Percentiles rank a stretch among this genome's conserved stretches.
These are phyloP conservation scores for Phataginus tetradactyla DNA, from an alignment of 2,797 vertebrate genomes.

Conservation along the genomic window DNA sequence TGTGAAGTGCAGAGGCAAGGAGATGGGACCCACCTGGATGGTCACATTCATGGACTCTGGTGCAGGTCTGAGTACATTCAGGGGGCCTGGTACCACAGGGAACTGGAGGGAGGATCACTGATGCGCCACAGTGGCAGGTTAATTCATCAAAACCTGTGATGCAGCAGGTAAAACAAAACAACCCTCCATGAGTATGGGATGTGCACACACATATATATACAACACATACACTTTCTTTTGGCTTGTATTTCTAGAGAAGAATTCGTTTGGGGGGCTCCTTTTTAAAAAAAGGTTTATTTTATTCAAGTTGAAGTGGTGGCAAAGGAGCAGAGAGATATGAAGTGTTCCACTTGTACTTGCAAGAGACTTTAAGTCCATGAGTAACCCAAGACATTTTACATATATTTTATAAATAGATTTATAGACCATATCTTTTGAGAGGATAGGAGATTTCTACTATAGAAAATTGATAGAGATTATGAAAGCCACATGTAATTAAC, in stretches of 20 bases:
- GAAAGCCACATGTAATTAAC: neutral
- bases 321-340: neutral
- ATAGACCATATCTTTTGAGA: neutral
- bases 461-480: conserved; percentile 9
- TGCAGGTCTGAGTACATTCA: conserved; percentile 95
- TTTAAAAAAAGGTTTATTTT: neutral
- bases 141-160: conserved; percentile 96
- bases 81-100: conserved; percentile 97
- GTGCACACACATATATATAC: neutral
- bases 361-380: neutral
- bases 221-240: neutral
- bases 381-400: neutral
- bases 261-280: neutral
- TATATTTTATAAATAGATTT: neutral
- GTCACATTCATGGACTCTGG: conserved; percentile 95
- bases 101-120: conserved; percentile 95
- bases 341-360: neutral
- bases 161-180: conserved; percentile 20
- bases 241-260: neutral
- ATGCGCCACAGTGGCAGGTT: conserved; percentile 95
- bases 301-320: conserved; percentile 21
- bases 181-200: conserved; percentile 21
- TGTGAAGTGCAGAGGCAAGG: neutral
- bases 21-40: conserved; percentile 91
- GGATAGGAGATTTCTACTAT: neutral